Conservation (phyloP, 2,888 invertebrate genomes). For the Suillia variegata region DNA sequence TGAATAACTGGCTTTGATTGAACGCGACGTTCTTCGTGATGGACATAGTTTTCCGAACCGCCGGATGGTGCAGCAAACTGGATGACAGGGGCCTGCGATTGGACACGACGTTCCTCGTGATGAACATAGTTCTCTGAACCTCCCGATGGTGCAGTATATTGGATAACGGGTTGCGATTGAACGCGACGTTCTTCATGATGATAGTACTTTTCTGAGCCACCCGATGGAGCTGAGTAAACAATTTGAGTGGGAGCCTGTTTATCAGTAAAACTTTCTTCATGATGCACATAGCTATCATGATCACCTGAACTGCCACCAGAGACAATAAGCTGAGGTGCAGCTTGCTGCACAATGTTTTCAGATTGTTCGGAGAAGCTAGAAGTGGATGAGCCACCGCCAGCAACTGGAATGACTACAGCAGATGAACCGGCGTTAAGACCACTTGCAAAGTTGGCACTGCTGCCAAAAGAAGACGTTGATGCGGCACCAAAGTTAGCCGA, state of each 20-base stretch:
- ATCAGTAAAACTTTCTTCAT: conserved; percentile 34
- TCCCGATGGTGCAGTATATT: conserved; percentile 35
- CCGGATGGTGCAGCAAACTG: conserved; percentile 38
- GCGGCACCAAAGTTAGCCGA: conserved; percentile 40
- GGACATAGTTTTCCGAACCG: conserved; percentile 47
- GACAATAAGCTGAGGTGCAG: conserved; percentile 33
- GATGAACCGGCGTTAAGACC: conserved; percentile 35
- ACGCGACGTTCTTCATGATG: conserved; percentile 38
- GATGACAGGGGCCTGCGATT: conserved; percentile 35
- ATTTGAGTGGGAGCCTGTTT: conserved; percentile 34
- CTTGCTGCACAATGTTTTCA: conserved; percentile 33
- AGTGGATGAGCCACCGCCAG: conserved; percentile 34
- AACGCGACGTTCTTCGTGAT: conserved; percentile 45
- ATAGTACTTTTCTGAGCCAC: conserved; percentile 37
- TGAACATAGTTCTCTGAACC: conserved; percentile 48
- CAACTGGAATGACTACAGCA: conserved; percentile 39
- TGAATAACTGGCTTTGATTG: conserved; percentile 40
- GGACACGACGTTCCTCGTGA: conserved; percentile 37
- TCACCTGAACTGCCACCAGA: conserved; percentile 33
- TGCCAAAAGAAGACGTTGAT: conserved; percentile 34
- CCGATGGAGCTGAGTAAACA: conserved; percentile 35
- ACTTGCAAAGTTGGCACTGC: conserved; percentile 40
- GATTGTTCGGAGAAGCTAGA: conserved; percentile 31
- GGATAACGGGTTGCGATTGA: conserved; percentile 33
- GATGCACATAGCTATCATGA: conserved; percentile 39